phyloP scores from a whole-genome alignment of 1,140 invertebrate species.

The Lepidurus couesii region DNA sequence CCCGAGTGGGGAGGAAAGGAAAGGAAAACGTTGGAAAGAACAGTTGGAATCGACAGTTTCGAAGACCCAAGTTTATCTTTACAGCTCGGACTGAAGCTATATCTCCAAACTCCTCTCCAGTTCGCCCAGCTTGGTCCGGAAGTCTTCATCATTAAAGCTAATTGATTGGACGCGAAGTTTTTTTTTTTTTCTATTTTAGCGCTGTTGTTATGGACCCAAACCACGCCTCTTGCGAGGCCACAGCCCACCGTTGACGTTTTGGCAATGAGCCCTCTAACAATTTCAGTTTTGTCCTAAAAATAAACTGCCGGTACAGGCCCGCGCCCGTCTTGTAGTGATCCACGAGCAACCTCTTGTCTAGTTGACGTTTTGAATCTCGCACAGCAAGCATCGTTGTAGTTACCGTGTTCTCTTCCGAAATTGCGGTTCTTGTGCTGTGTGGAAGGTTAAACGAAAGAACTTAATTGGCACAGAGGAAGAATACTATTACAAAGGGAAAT shows the following conservation, averaged over 20 bases:
- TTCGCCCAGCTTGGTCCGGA: background rate
- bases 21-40: background rate
- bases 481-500: background rate
- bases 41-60: background rate
- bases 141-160: conserved; percentile 15
- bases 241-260: conserved; percentile 13
- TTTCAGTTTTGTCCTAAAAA: conserved; percentile 15
- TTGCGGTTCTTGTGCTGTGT: background rate
- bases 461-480: background rate
- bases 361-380: conserved; percentile 4
- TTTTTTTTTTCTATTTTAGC: conserved; percentile 11
- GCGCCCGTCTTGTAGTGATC: background rate
- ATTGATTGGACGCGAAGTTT: conserved; percentile 3
- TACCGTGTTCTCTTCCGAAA: background rate
- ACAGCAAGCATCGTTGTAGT: background rate
- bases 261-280: conserved; percentile 7
- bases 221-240: background rate
- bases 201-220: background rate
- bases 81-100: background rate
- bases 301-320: background rate
- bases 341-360: background rate
- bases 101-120: background rate
- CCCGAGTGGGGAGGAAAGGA: background rate
- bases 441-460: too few relatives aligned
- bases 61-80: background rate